Conservation (phyloP, 1,140 invertebrate genomes). For the Caenorhabditis latens region DNA sequence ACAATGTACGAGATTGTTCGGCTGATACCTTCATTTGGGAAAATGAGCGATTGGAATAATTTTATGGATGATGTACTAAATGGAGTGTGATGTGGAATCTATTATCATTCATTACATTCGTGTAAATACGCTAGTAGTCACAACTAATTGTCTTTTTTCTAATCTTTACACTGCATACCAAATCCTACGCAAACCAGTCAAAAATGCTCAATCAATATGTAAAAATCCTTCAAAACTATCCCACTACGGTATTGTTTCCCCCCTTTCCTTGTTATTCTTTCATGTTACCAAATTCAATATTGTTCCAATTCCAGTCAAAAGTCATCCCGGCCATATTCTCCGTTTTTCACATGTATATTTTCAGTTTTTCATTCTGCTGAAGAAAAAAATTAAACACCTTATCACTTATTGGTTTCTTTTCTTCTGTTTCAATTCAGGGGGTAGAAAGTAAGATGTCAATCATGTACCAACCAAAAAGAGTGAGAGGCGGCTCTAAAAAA, state of each 20-base stretch:
- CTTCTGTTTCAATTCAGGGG: not conserved
- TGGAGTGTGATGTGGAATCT: slow-evolving; percentile 6
- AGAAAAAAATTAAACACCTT: not conserved
- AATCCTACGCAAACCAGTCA: not conserved
- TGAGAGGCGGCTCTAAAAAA: no score
- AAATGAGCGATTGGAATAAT: slow-evolving; percentile 70
- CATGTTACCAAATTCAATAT: not conserved
- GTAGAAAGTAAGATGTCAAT: no score
- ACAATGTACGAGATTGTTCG: slow-evolving; percentile 66
- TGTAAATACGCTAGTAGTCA: no score
- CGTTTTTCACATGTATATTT: not conserved
- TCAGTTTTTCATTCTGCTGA: not conserved
- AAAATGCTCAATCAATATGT: not conserved
- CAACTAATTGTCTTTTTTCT: no score
- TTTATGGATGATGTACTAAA: slow-evolving; percentile 68
- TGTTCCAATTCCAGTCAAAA: not conserved
- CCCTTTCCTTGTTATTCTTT: not conserved
- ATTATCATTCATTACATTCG: not conserved
- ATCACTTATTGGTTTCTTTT: not conserved
- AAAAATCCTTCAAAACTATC: not conserved
- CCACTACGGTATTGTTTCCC: not conserved
- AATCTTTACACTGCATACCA: not conserved
- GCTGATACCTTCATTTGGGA: slow-evolving; percentile 69
- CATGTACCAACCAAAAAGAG: no score
- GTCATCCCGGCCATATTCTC: not conserved